Conservation (phyloP, 2,797 vertebrate genomes). For the Sebastes kiyomatsui region DNA sequence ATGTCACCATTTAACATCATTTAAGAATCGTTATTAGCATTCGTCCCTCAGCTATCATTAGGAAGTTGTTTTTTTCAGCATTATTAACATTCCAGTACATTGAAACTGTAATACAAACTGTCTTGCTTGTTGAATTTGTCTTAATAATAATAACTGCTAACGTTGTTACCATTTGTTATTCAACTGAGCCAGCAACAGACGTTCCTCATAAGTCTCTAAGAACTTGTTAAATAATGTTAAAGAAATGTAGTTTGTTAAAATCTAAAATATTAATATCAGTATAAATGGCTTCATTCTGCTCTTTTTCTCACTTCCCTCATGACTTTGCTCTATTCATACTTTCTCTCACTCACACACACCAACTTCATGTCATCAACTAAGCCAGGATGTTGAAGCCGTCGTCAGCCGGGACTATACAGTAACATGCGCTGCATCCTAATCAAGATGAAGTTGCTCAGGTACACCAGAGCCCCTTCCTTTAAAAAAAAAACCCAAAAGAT, state of each 20-base stretch:
- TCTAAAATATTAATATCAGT: neutral
- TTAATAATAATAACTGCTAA: neutral
- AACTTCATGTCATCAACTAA: conserved; percentile 1
- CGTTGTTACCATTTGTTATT: neutral
- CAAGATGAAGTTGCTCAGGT: conserved; percentile 24
- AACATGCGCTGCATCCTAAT: conserved; percentile 64
- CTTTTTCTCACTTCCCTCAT: neutral
- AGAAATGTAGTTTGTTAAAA: neutral
- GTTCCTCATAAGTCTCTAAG: neutral
- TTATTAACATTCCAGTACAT: neutral
- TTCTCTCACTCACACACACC: neutral
- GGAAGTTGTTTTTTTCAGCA: neutral
- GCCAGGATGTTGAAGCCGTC: neutral
- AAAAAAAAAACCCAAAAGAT: conserved; percentile 3
- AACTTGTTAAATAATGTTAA: neutral
- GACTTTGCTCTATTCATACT: neutral
- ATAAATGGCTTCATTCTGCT: neutral
- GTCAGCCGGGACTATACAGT: conserved; percentile 26
- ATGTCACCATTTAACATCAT: neutral
- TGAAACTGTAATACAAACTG: neutral
- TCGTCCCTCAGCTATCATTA: neutral
- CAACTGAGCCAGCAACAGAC: neutral
- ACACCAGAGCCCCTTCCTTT: neutral
- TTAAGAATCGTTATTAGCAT: neutral
- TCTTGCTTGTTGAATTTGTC: too few relatives aligned